Evolutionary conservation across 2,113 vertebrate species (phyloP).

Genomic region (Oxyruncus cristatus): DNA sequence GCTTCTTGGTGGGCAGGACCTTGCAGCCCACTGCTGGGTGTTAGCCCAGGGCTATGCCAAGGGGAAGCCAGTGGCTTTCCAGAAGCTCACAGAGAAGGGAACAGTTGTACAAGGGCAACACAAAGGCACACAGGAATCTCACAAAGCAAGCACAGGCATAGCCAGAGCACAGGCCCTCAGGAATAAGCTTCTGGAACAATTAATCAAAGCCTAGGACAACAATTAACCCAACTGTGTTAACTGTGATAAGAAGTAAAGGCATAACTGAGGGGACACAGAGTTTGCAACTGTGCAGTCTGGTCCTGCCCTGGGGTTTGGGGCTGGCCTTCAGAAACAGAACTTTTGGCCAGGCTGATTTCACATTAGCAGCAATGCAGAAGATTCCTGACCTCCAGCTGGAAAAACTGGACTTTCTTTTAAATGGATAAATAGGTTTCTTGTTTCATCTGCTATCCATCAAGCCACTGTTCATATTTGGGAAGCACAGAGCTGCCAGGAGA

Average conservation of each 20-base stretch:
- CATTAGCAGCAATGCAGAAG: neutral
- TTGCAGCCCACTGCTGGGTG: neutral
- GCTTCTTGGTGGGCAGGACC: neutral
- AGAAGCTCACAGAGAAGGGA: neutral
- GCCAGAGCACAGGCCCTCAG: neutral
- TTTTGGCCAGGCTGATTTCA: neutral
- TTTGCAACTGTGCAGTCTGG: neutral
- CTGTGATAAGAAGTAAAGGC: neutral
- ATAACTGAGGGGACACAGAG: rapidly evolving
- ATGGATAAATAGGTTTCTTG: neutral
- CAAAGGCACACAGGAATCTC: neutral
- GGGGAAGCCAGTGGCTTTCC: neutral
- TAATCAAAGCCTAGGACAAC: neutral
- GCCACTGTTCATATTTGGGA: neutral
- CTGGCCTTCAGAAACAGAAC: neutral
- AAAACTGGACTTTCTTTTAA: neutral
- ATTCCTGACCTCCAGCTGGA: neutral
- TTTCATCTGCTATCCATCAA: neutral
- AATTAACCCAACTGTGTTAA: neutral
- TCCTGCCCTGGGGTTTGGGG: neutral
- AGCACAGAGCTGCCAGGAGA: neutral
- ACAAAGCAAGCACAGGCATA: neutral
- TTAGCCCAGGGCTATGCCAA: neutral
- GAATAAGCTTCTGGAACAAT: neutral
- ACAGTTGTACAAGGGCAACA: rapidly evolving